Evolutionary conservation across 2,113 vertebrate genomes (phyloP).

Genomic region (Perca fluviatilis): DNA sequence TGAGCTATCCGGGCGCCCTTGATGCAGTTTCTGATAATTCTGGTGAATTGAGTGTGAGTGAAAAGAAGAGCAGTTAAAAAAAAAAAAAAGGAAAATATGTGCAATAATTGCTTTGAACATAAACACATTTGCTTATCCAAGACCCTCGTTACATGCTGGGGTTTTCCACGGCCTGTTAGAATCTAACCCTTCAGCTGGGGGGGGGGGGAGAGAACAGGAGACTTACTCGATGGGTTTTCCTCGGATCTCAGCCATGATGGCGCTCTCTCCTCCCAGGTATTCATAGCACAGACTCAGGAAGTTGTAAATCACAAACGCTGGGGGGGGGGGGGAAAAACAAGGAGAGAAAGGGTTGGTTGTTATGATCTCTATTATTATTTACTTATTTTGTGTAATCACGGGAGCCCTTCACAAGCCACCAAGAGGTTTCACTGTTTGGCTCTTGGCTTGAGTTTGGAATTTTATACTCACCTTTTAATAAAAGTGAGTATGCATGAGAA

Average conservation of each 20-base stretch:
- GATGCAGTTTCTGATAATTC: background rate
- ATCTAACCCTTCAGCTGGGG: background rate
- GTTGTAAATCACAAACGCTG: conserved; percentile 97
- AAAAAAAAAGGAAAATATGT: background rate
- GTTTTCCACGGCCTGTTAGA: background rate
- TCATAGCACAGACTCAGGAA: conserved; percentile 97
- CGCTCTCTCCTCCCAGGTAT: conserved; percentile 96
- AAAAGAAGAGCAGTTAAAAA: background rate
- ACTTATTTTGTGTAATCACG: background rate
- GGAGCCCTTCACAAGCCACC: background rate
- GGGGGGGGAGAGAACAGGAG: too few species aligned
- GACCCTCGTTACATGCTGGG: background rate
- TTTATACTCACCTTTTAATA: too few species aligned
- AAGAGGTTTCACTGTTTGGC: background rate
- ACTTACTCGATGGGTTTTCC: conserved; percentile 93
- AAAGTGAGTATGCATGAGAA: too few species aligned
- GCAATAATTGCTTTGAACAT: background rate
- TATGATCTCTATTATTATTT: background rate
- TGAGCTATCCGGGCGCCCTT: too few species aligned
- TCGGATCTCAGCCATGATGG: conserved; percentile 96
- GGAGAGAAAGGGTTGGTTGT: background rate
- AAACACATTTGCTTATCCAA: background rate
- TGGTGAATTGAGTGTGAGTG: background rate
- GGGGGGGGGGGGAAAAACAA: conserved; percentile 23
- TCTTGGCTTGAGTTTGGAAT: too few species aligned